phyloP scores from a whole-genome alignment of 2,888 invertebrate species.

The Drosophila sordidula region DNA sequence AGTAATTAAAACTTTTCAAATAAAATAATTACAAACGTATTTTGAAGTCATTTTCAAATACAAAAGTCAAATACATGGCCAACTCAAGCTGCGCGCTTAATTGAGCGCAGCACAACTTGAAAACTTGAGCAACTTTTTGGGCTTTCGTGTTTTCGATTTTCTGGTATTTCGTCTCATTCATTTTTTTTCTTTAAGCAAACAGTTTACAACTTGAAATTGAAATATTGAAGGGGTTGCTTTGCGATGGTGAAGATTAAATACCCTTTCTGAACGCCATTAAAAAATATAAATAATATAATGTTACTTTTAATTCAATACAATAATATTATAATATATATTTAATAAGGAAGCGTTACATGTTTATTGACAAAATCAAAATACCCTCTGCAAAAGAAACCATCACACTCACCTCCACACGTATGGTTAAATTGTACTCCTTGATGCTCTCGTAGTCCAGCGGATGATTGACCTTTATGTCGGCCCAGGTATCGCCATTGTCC shows the following conservation, averaged over 20 bases:
- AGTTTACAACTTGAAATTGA: conserved; percentile 40
- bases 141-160: conserved; percentile 5
- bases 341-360: too few species aligned
- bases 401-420: conserved; percentile 94
- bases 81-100: conserved; percentile 53
- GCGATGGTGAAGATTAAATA: not conserved
- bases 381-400: too few species aligned
- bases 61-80: conserved; percentile 72
- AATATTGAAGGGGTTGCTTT: not conserved
- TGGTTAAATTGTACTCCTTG: conserved; percentile 97
- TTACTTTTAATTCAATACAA: too few species aligned
- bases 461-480: conserved; percentile 98
- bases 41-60: conserved; percentile 62
- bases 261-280: not conserved
- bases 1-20: conserved; percentile 80
- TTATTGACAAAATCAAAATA: too few species aligned
- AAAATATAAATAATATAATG: too few species aligned
- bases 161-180: not conserved
- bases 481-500: conserved; percentile 97
- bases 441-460: conserved; percentile 97
- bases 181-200: conserved; percentile 9
- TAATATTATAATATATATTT: too few species aligned
- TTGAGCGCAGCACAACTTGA: conserved; percentile 43
- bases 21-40: conserved; percentile 75
- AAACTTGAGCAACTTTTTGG: conserved; percentile 39